Percentiles rank a stretch among this genome's conserved stretches.
phyloP scores from a whole-genome alignment of 2,888 invertebrate genomes.

The Clitarchus hookeri region DNA sequence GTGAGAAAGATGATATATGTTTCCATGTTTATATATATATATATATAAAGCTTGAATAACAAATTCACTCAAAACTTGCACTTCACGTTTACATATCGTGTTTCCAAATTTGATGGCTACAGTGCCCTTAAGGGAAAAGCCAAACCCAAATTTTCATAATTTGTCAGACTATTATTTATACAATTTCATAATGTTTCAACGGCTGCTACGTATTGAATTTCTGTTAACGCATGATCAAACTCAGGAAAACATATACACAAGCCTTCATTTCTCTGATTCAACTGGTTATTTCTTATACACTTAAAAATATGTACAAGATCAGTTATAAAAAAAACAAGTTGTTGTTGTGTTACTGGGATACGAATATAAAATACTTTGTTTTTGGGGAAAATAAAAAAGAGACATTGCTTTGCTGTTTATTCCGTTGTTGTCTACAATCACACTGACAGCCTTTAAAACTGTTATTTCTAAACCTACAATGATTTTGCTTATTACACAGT shows the following conservation, averaged over 20 bases:
- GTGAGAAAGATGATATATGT: not conserved
- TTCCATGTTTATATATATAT: not conserved
- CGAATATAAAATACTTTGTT: not conserved
- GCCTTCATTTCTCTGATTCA: not conserved
- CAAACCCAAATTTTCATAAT: not conserved
- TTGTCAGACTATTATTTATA: not conserved
- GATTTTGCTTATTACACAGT: not conserved
- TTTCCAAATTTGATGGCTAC: conserved; percentile 16
- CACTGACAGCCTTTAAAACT: not conserved
- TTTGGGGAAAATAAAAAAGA: not conserved
- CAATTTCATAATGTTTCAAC: not conserved
- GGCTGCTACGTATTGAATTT: not conserved
- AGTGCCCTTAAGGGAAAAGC: no score
- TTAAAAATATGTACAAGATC: conserved; percentile 3
- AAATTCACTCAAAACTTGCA: not conserved
- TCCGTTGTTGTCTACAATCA: not conserved
- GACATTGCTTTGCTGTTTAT: not conserved
- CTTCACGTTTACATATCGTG: not conserved
- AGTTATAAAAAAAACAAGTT: not conserved
- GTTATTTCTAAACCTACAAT: not conserved
- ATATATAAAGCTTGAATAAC: not conserved
- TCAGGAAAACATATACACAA: not conserved
- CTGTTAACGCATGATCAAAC: not conserved
- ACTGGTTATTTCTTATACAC: not conserved
- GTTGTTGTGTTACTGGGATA: not conserved